Percentiles rank a stretch among this genome's conserved stretches.
Conservation (phyloP, 2,888 invertebrate genomes). For the Tholera decimalis region DNA sequence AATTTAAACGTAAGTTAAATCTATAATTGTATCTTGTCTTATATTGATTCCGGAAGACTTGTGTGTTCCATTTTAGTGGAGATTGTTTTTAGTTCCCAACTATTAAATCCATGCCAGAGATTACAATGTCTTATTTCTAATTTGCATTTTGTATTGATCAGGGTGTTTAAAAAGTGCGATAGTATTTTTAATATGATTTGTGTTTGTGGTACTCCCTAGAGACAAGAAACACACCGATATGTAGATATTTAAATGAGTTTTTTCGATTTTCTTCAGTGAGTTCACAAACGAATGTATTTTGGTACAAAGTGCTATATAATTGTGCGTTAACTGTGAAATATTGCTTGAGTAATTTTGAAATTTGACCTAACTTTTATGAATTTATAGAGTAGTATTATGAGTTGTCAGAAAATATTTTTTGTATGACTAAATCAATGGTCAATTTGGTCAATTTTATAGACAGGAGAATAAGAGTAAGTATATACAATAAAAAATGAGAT, state of each 20-base stretch:
- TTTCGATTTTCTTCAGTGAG: not conserved
- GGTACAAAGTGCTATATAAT: not conserved
- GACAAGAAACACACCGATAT: too few relatives aligned
- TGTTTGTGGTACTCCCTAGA: too few relatives aligned
- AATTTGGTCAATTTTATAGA: not conserved
- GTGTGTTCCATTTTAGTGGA: not conserved
- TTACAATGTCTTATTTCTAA: constrained; percentile 46
- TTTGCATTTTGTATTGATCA: constrained; percentile 3
- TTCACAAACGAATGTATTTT: not conserved
- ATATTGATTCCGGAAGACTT: not conserved
- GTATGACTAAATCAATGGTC: too few relatives aligned
- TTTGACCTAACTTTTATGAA: constrained; percentile 6
- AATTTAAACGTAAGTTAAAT: not conserved
- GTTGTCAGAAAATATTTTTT: not conserved
- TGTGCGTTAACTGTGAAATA: too few relatives aligned
- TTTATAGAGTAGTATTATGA: constrained; percentile 14
- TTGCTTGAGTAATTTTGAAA: too few relatives aligned
- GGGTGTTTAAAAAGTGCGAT: too few relatives aligned
- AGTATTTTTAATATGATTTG: too few relatives aligned
- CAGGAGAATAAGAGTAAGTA: not conserved
- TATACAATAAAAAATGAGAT: not conserved
- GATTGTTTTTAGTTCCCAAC: constrained; percentile 45
- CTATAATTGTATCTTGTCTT: not conserved
- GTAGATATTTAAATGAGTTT: not conserved
- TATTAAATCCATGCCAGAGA: constrained; percentile 42